Percentiles rank a stretch among this genome's conserved stretches.
These are phyloP conservation scores for Gisinianus flammeolus DNA, from an alignment of 2,888 invertebrate genomes.

Conservation along the genomic window DNA sequence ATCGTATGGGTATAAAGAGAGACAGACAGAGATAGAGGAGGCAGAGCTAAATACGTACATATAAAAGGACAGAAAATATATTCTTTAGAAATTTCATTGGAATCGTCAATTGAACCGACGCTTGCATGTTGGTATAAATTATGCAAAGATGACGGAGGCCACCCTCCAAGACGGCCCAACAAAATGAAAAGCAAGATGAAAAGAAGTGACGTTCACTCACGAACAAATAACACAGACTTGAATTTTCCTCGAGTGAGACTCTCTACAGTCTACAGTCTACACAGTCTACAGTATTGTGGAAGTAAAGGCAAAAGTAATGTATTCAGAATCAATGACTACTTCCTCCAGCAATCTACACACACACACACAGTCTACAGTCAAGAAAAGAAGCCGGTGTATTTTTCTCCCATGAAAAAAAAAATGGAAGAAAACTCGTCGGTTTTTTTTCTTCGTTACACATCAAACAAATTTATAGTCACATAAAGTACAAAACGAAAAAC, in stretches of 20 bases:
- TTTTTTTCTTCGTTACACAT: neutral
- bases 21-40: too few species aligned
- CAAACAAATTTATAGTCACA: neutral
- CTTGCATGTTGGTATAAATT: constrained; percentile 28
- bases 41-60: too few species aligned
- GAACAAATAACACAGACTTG: too few species aligned
- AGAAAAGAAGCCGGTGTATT: constrained; percentile 22
- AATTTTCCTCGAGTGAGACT: too few species aligned
- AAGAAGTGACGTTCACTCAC: constrained; percentile 12
- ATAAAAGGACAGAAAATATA: neutral
- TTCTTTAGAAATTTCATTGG: constrained; percentile 15
- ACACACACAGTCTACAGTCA: neutral
- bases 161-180: constrained; percentile 27
- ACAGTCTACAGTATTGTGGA: neutral
- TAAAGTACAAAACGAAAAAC: neutral
- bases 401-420: neutral
- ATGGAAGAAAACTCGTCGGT: neutral
- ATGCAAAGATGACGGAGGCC: constrained; percentile 27
- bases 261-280: neutral
- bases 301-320: neutral
- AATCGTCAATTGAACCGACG: constrained; percentile 32
- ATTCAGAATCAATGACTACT: neutral
- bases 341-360: neutral
- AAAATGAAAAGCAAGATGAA: constrained; percentile 12
- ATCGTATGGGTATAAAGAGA: too few species aligned